phyloP scores from a whole-genome alignment of 2,797 vertebrate genomes.

The Setipinna tenuifilis region DNA sequence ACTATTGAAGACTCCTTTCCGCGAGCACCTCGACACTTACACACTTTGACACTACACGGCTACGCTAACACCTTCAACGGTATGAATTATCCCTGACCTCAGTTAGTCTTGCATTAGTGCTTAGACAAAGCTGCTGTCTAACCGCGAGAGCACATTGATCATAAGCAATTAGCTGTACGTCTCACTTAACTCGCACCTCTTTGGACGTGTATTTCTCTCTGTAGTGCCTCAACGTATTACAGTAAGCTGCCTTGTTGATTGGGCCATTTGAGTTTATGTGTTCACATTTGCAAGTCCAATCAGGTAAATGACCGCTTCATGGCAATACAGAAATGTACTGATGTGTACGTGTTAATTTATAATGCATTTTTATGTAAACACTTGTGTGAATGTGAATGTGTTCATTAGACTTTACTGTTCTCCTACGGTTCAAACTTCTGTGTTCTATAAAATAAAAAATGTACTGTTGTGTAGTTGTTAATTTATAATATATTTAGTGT shows the following conservation, averaged over 20 bases:
- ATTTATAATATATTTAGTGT: too few relatives aligned
- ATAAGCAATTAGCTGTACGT: background rate
- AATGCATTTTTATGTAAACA: background rate
- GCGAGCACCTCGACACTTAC: background rate
- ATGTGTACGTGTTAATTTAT: background rate
- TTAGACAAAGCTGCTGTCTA: conserved; percentile 12
- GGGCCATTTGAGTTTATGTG: background rate
- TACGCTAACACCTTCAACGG: background rate
- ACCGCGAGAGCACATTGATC: background rate
- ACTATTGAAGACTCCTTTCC: background rate
- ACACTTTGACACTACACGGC: background rate
- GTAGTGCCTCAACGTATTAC: background rate
- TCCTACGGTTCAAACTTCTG: too few relatives aligned
- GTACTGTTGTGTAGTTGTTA: too few relatives aligned
- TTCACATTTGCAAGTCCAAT: background rate
- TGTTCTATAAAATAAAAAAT: too few relatives aligned
- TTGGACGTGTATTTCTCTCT: conserved; percentile 4
- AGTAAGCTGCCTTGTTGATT: background rate
- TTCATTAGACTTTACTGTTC: too few relatives aligned
- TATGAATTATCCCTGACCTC: conserved; percentile 10
- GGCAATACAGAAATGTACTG: background rate
- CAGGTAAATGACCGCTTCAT: background rate
- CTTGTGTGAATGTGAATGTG: background rate
- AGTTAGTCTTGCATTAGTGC: background rate
- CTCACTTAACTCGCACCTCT: conserved; percentile 3